Percentiles rank a stretch among this genome's conserved stretches.
Conservation (phyloP, 2,888 invertebrate genomes). For the Hetaerina titia region DNA sequence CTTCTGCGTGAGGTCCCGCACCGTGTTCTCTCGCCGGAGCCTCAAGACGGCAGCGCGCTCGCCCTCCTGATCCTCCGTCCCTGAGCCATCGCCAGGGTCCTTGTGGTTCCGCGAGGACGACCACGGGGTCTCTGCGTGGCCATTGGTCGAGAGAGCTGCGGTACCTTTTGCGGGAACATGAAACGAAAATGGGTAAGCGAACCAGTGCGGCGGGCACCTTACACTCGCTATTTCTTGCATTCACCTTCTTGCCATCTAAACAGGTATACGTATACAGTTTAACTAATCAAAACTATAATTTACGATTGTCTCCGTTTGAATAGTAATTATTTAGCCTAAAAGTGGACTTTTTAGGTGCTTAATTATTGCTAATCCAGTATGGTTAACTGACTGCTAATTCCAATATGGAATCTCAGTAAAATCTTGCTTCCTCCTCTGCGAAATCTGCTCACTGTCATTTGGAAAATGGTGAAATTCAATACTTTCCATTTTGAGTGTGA, state of each 20-base stretch:
- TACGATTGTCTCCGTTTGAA: too few relatives aligned
- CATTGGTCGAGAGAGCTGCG: neutral
- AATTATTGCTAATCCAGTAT: neutral
- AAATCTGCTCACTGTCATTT: too few relatives aligned
- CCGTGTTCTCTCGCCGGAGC: conserved; percentile 89
- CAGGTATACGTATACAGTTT: neutral
- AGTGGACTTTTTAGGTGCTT: too few relatives aligned
- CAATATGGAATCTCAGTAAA: neutral
- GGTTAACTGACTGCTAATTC: neutral
- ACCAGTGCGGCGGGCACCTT: neutral
- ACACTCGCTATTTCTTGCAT: neutral
- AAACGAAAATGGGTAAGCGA: neutral
- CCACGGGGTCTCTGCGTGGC: conserved; percentile 23
- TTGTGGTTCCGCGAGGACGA: conserved; percentile 73
- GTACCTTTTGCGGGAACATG: neutral
- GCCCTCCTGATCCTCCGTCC: conserved; percentile 78
- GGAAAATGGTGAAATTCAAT: too few relatives aligned
- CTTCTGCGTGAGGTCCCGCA: conserved; percentile 93
- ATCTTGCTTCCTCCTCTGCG: neutral
- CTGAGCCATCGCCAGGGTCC: conserved; percentile 81
- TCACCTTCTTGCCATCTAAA: neutral
- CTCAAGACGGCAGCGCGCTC: conserved; percentile 77
- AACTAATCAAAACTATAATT: too few relatives aligned
- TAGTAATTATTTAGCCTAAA: too few relatives aligned
- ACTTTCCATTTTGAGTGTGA: too few relatives aligned